Percentiles rank a stretch among this genome's conserved stretches.
Conservation (phyloP, 2,797 vertebrate species). For the Danio albolineatus region DNA sequence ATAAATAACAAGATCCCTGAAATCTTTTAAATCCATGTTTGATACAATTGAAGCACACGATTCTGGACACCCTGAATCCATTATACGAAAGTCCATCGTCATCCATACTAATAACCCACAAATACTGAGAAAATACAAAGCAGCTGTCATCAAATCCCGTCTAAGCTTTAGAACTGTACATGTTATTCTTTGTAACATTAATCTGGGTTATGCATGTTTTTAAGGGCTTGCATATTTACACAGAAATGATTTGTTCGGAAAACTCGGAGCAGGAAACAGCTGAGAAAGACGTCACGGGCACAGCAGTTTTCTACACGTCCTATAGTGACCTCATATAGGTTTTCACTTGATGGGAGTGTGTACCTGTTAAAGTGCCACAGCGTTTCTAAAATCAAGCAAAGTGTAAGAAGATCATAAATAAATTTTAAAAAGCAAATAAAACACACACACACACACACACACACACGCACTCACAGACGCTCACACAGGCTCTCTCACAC, state of each 20-base stretch:
- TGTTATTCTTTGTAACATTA: constrained; percentile 27
- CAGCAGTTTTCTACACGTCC: background rate
- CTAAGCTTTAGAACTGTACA: constrained; percentile 28
- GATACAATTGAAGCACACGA: constrained; percentile 11
- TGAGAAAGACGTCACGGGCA: background rate
- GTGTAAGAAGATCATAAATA: constrained; percentile 24
- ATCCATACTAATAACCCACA: constrained; percentile 14
- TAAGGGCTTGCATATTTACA: constrained; percentile 52
- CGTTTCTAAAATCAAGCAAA: constrained; percentile 30
- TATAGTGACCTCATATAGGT: background rate
- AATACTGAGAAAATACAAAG: constrained; percentile 40
- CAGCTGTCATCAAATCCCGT: constrained; percentile 44
- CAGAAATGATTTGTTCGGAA: constrained; percentile 18
- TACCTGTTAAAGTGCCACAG: constrained; percentile 40
- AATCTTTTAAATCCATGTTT: constrained; percentile 1
- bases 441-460: constrained; percentile 22
- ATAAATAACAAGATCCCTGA: constrained; percentile 25
- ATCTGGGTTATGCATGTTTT: constrained; percentile 43
- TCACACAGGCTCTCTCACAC: background rate
- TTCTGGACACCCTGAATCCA: constrained; percentile 4
- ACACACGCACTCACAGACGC: constrained; percentile 19
- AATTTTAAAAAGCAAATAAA: constrained; percentile 1
- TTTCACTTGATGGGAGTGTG: background rate
- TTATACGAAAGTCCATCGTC: background rate
- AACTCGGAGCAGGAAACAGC: constrained; percentile 14